Evolutionary conservation across 1,140 invertebrate species (phyloP).

Genomic region (Atta colombica): DNA sequence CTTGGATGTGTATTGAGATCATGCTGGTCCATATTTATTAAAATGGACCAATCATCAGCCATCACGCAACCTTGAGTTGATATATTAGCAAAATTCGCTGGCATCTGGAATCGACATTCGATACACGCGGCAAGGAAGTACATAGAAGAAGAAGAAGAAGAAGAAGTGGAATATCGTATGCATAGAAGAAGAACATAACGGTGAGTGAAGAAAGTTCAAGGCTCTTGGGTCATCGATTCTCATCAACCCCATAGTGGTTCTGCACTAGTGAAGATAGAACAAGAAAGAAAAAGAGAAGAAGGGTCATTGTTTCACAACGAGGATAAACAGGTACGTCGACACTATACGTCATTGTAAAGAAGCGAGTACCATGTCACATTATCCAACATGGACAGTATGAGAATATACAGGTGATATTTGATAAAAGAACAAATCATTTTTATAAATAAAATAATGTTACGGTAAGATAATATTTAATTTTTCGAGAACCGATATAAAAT

Average conservation of each 20-base stretch:
- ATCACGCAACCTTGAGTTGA: conserved; percentile 58
- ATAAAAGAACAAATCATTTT: not conserved
- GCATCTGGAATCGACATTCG: conserved; percentile 62
- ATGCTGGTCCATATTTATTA: conserved; percentile 11
- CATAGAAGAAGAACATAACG: conserved; percentile 19
- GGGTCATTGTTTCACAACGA: not conserved
- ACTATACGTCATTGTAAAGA: not conserved
- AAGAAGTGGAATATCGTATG: conserved; percentile 30
- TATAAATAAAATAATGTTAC: not conserved
- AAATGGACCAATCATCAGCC: conserved; percentile 32
- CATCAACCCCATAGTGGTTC: conserved; percentile 16
- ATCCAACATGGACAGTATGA: not conserved
- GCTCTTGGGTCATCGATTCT: conserved; percentile 72
- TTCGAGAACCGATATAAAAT: not conserved
- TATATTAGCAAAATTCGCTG: conserved; percentile 47
- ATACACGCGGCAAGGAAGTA: conserved; percentile 31
- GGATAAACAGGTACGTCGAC: not conserved
- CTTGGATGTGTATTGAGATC: not conserved
- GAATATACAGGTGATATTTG: not conserved
- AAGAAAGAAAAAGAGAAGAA: not conserved
- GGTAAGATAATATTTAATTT: not conserved
- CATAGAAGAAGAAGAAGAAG: conserved; percentile 23
- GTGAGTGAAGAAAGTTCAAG: conserved; percentile 70
- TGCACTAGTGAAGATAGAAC: not conserved
- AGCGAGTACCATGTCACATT: not conserved